Conservation (phyloP, 2,888 invertebrate species). For the Globia sparganii region DNA sequence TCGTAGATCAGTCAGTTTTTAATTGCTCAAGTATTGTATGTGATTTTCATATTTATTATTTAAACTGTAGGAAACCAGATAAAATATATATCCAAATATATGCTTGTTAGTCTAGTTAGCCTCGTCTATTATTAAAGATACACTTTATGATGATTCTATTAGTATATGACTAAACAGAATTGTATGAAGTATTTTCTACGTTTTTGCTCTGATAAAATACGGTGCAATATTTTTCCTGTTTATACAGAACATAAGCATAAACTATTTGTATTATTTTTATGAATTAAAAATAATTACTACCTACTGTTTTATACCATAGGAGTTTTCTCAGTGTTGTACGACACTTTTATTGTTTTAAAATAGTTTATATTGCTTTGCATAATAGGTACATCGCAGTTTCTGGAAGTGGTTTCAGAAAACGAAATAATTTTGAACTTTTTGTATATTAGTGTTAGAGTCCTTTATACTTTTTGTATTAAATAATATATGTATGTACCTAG, state of each 20-base stretch:
- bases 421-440: conserved; percentile 71
- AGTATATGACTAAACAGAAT: neutral
- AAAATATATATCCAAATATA: conserved; percentile 19
- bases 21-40: conserved; percentile 60
- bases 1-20: conserved; percentile 38
- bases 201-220: neutral
- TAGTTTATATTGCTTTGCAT: conserved; percentile 42
- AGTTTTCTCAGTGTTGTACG: conserved; percentile 18
- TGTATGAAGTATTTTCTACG: neutral
- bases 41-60: conserved; percentile 50
- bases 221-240: conserved; percentile 27
- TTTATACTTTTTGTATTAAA: conserved; percentile 67
- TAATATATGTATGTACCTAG: conserved; percentile 52
- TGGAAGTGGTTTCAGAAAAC: conserved; percentile 66
- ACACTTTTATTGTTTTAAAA: conserved; percentile 7
- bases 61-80: conserved; percentile 17
- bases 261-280: neutral
- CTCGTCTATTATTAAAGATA: neutral
- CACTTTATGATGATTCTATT: conserved; percentile 6
- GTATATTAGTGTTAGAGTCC: conserved; percentile 67
- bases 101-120: conserved; percentile 14
- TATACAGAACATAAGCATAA: neutral
- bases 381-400: conserved; percentile 47
- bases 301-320: conserved; percentile 8
- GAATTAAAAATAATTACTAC: neutral